Base-by-base conservation (phyloP, 2,113 vertebrate species). In the Platanista minor region DNA sequence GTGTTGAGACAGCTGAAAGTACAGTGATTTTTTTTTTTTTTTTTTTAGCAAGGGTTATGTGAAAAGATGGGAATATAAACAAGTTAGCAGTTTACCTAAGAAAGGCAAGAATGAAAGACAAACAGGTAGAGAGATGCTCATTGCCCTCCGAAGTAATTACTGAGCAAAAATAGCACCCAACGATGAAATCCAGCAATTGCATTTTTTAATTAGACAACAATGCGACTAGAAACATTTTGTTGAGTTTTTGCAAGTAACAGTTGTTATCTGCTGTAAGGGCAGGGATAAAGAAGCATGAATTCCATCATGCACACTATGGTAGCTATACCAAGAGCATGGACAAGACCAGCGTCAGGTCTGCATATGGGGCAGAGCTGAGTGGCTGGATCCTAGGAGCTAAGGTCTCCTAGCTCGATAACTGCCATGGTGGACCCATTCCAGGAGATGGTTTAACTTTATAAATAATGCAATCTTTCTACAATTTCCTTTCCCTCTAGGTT, bases 391-490 rank as follows among this genome's bases (percentile, higher is more conserved):
- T 64, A 86, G 78, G 33, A 90, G 81, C 87, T 95, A 96, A 97
- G 94, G 71, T 97, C 94, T 98, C 92, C 49, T 20, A 78, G 93
- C 97, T 97, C 97, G 96, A 59, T 97, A 97, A 95, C 0, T 1
- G 94, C 96, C 95, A 90, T 90, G 97, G 98, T 97, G 97, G 97
- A 97, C 80, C 91, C 36, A 80, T 54, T 97, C 97, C 97, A 98
- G 89, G 71, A 95, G 98, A 98, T 87, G 96, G 96, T 95, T 98
- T 98, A 98, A 98, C 96, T 98, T 97, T 93, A 97, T 98, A 98
- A 98, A 98, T 98, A 98, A 98, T 97, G 97, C 95, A 98, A 46
- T 69, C 92, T 98, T 97, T 91, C 88, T 97, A 97, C 94, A 98
- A 97, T 98, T 98, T 98, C 96, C 96, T 98, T 96, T 98, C 91